Evolutionary conservation across 2,113 vertebrate species (phyloP).

Genomic region (Phyllostomus hastatus): DNA sequence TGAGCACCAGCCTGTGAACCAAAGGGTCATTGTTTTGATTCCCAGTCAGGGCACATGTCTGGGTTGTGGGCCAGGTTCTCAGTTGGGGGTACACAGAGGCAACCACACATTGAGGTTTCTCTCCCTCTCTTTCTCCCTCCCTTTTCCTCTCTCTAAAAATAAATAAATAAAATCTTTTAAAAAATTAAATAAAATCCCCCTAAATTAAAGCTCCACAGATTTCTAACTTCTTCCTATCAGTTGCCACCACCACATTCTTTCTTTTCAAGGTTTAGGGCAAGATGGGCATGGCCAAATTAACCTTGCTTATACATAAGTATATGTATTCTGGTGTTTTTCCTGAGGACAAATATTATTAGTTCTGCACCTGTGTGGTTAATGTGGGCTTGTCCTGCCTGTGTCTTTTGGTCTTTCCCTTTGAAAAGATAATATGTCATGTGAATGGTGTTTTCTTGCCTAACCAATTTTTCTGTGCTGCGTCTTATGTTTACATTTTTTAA

Average conservation of each 20-base stretch:
- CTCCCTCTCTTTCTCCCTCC: no score
- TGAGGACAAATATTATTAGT: neutral
- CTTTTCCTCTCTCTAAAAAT: no score
- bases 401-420: constrained; percentile 19
- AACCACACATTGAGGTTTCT: no score
- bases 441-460: neutral
- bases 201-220: neutral
- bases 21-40: no score
- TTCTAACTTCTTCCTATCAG: neutral
- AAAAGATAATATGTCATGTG: neutral
- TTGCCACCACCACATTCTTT: neutral
- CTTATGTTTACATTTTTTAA: neutral
- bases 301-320: neutral
- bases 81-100: no score
- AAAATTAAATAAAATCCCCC: neutral
- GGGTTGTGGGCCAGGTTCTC: no score
- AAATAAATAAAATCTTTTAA: no score
- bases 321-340: neutral
- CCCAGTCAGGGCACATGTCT: no score
- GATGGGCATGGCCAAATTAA: neutral
- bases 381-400: neutral
- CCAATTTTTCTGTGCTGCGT: neutral
- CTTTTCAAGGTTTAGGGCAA: neutral
- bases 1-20: no score
- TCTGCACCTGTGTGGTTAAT: neutral